A percentile compares a stretch with the other conserved stretches of the same genome.
Conservation (phyloP, 2,797 vertebrate species). For the Trichosurus vulpecula region DNA sequence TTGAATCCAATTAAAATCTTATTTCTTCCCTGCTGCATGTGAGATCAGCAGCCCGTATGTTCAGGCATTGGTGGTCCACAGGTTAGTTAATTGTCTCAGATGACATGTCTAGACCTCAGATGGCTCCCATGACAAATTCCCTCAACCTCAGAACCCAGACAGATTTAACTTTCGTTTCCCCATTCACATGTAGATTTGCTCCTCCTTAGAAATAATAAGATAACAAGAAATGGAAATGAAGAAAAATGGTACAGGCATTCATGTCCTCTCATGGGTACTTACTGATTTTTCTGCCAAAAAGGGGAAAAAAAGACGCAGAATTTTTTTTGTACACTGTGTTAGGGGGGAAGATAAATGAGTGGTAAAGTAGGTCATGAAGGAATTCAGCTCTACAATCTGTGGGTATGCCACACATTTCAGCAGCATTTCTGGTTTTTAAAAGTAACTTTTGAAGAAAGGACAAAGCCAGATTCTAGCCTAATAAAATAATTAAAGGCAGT, state of each 20-base stretch:
- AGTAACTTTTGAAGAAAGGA: conserved; percentile 66
- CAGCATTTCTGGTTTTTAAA: conserved; percentile 69
- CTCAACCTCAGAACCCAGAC: neutral
- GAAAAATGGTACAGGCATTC: conserved; percentile 37
- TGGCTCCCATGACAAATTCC: neutral
- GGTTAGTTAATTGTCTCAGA: neutral
- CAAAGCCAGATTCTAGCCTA: conserved; percentile 77
- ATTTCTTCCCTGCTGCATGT: conserved; percentile 65
- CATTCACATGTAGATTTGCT: conserved; percentile 15
- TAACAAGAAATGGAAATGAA: conserved; percentile 58
- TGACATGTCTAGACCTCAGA: neutral
- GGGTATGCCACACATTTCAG: conserved; percentile 57
- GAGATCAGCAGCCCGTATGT: conserved; percentile 51
- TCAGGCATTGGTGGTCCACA: neutral
- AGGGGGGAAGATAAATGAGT: conserved; percentile 24
- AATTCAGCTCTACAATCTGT: conserved; percentile 47
- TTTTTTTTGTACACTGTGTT: neutral
- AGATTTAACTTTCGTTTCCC: neutral
- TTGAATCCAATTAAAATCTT: conserved; percentile 66
- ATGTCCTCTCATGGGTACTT: conserved; percentile 20
- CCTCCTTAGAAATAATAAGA: conserved; percentile 38
- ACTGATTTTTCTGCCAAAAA: conserved; percentile 53
- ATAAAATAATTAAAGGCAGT: conserved; percentile 84
- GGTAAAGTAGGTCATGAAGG: conserved; percentile 64
- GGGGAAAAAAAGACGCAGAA: neutral